Evolutionary conservation across 2,113 vertebrate species (phyloP), one percentile per base, ranked within the genome.

Genomic region (Rhagologus leucostigma): DNA sequence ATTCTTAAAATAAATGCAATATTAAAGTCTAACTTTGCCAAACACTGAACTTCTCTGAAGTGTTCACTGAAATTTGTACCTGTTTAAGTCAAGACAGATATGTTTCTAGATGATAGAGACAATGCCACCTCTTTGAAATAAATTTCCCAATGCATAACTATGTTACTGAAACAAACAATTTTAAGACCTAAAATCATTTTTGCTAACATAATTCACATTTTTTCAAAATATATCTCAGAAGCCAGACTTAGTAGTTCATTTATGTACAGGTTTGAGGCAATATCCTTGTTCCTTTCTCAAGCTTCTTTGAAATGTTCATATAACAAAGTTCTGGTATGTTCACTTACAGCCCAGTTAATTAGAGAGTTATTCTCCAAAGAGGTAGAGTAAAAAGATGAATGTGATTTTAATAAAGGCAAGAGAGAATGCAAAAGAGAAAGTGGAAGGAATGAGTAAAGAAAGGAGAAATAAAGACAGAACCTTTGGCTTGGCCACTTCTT

Each of bases 211-310:
- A 27, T 33, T 73, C 13, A 70, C 11, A 3, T 59, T 77, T 65
- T 80, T 87, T 46, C 35, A 63, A 77, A 89, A 47, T 2, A 0
- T 26, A 53, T 62, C 10, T 46, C 15, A 26, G 53, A 59, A 56
- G 33, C n/a, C 37, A 41, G 15, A 23, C 19, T 73, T 76, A 59
- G 9, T 42, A 37, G 13, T 73, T 69, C 5, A 37, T 39, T 86
- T 74, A 22, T 2, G 1, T 70, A 17, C 0, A 0, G 10, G 10
- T 86, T 24, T 67, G 64, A 81, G n/a, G 16, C 30, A n/a, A 50
- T 77, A 20, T 35, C 10, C 9, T 4, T 69, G 16, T 84, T 59
- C 35, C 73, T 85, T 85, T 47, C 52, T 60, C 0, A 1, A 67
- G 10, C 20, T 84, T 84, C n/a, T 76, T 68, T 64, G 15, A 71